Evolutionary conservation across 1,140 invertebrate species (phyloP).

Genomic region (Notospermus geniculatus): DNA sequence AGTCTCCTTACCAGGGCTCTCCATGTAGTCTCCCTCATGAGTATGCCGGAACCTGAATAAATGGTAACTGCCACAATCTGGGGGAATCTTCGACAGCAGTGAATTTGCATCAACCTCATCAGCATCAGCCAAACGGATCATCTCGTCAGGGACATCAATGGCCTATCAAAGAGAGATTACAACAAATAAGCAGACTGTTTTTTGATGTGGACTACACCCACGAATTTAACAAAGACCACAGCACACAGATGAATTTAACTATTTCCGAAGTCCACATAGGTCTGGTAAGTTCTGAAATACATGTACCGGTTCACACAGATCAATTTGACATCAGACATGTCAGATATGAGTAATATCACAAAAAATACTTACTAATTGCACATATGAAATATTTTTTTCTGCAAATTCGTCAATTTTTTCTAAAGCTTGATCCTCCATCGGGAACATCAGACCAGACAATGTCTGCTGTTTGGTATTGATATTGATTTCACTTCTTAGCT

Average conservation of each 20-base stretch:
- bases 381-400: constrained; percentile 61
- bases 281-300: no score
- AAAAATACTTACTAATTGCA: constrained; percentile 60
- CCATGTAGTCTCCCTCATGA: constrained; percentile 84
- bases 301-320: no score
- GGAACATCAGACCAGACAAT: constrained; percentile 87
- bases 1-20: constrained; percentile 82
- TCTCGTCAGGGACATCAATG: constrained; percentile 49
- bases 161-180: constrained; percentile 35
- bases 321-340: no score
- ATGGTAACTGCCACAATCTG: constrained; percentile 85
- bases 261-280: no score
- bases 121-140: constrained; percentile 39
- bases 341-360: no score
- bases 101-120: constrained; percentile 50
- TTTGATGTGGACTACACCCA: constrained; percentile 1
- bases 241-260: background rate
- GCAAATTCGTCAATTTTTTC: constrained; percentile 66
- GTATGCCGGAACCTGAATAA: constrained; percentile 87
- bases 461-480: constrained; percentile 87
- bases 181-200: no score
- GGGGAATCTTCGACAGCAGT: constrained; percentile 75
- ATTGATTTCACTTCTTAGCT: constrained; percentile 72
- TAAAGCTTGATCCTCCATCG: constrained; percentile 78
- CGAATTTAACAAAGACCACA: background rate